Evolutionary conservation across 2,113 vertebrate species (phyloP).

Genomic region (Festucalex cinctus): DNA sequence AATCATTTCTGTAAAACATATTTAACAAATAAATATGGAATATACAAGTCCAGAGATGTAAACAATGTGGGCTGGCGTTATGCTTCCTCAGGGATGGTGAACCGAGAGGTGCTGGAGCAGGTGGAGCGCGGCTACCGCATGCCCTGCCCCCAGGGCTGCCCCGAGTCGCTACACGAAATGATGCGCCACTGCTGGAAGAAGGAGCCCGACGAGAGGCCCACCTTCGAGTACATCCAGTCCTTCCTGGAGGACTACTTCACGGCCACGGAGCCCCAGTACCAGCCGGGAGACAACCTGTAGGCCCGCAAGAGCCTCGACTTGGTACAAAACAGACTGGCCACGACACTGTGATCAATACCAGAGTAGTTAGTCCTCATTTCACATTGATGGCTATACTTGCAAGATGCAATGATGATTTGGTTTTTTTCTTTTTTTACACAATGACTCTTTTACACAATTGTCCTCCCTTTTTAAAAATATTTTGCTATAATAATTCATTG

Average conservation of each 20-base stretch:
- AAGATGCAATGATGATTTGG: conserved; percentile 23
- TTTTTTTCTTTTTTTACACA: conserved; percentile 11
- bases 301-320: conserved; percentile 9
- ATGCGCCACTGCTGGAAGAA: conserved; percentile 97
- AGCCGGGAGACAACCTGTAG: conserved; percentile 78
- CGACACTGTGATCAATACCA: conserved; percentile 58
- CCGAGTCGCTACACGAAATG: conserved; percentile 95
- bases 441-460: conserved; percentile 3
- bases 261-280: conserved; percentile 76
- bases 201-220: conserved; percentile 93
- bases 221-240: conserved; percentile 96
- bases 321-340: conserved; percentile 33
- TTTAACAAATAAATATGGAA: background rate
- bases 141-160: conserved; percentile 93
- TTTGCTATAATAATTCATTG: conserved; percentile 29
- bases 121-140: conserved; percentile 94
- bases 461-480: conserved; percentile 6
- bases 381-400: conserved; percentile 27
- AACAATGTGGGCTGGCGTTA: no score
- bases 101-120: conserved; percentile 94
- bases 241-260: conserved; percentile 95
- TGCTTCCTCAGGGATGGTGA: conserved; percentile 87
- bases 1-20: background rate
- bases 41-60: no score
- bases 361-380: conserved; percentile 25